Evolutionary conservation across 2,797 vertebrate genomes (phyloP).

Genomic region (Sciaenops ocellatus): DNA sequence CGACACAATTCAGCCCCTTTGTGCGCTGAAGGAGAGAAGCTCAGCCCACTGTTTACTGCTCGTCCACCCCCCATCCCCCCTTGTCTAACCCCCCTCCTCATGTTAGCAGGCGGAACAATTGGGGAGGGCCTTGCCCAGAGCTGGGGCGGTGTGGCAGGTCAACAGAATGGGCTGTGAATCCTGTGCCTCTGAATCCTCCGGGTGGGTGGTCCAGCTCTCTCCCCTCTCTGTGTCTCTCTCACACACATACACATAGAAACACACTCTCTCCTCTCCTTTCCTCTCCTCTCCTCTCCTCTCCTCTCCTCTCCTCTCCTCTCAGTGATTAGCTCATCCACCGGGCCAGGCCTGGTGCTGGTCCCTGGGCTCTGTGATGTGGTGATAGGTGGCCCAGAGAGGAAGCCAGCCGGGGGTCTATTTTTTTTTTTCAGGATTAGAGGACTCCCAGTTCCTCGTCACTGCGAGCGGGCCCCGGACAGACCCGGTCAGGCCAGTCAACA

Average conservation of each 20-base stretch:
- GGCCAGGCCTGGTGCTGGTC: constrained; percentile 58
- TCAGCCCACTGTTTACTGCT: constrained; percentile 84
- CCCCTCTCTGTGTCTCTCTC: constrained; percentile 69
- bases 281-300: constrained; percentile 23
- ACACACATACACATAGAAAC: constrained; percentile 46
- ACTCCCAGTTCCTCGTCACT: constrained; percentile 31
- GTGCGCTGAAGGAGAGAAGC: constrained; percentile 83
- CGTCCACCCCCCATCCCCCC: constrained; percentile 72
- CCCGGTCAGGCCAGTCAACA: constrained; percentile 38
- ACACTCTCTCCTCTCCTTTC: constrained; percentile 41
- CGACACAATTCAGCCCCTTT: constrained; percentile 87
- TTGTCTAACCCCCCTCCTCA: constrained; percentile 66
- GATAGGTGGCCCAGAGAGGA: constrained; percentile 75
- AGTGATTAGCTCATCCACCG: constrained; percentile 83
- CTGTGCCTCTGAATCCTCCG: constrained; percentile 87
- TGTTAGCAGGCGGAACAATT: constrained; percentile 87
- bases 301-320: constrained; percentile 37
- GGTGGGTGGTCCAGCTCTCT: constrained; percentile 87
- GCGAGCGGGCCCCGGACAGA: constrained; percentile 47
- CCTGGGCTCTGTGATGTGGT: constrained; percentile 75
- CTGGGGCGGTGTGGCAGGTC: constrained; percentile 86
- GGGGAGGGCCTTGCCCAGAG: constrained; percentile 85
- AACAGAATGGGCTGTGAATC: constrained; percentile 88
- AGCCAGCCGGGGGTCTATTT: constrained; percentile 59
- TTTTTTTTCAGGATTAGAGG: constrained; percentile 67